Conservation (phyloP, 2,888 invertebrate genomes). For the Toxonevra muliebris region DNA sequence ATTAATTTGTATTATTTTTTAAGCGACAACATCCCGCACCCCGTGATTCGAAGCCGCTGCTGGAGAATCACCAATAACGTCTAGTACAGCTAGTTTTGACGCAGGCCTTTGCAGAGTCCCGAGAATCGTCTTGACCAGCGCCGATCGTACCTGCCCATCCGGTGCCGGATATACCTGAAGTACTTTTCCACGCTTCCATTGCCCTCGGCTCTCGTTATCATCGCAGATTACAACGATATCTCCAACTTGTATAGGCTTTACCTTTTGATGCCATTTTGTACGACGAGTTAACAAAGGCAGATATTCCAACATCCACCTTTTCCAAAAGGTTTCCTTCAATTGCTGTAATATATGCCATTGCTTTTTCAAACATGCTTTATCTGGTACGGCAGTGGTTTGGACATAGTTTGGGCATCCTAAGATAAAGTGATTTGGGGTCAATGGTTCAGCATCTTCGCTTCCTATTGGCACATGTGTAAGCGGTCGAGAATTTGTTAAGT, state of each 20-base stretch:
- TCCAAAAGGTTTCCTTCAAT: conserved; percentile 28
- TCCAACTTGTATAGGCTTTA: conserved; percentile 16
- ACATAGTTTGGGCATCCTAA: conserved; percentile 30
- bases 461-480: conserved; percentile 35
- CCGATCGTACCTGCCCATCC: too few species aligned
- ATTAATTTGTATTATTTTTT: too few species aligned
- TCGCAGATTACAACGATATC: too few species aligned
- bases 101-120: too few species aligned
- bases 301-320: conserved; percentile 23
- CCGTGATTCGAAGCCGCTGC: too few species aligned
- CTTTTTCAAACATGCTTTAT: conserved; percentile 25
- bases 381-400: conserved; percentile 26
- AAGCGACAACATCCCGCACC: too few species aligned
- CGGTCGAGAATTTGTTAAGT: conserved; percentile 33
- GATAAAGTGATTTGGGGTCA: conserved; percentile 35
- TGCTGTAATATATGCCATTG: conserved; percentile 38
- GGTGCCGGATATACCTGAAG: too few species aligned
- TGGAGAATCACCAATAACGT: too few species aligned
- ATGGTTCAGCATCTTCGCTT: conserved; percentile 25
- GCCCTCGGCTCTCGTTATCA: too few species aligned
- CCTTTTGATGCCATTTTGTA: conserved; percentile 19
- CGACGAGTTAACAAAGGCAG: conserved; percentile 21
- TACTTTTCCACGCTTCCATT: too few species aligned
- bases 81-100: too few species aligned
- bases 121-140: too few species aligned